Evolutionary conservation across 2,888 invertebrate species (phyloP), one percentile per base, ranked within the genome.

Genomic region (Cheilosia scutellata): DNA sequence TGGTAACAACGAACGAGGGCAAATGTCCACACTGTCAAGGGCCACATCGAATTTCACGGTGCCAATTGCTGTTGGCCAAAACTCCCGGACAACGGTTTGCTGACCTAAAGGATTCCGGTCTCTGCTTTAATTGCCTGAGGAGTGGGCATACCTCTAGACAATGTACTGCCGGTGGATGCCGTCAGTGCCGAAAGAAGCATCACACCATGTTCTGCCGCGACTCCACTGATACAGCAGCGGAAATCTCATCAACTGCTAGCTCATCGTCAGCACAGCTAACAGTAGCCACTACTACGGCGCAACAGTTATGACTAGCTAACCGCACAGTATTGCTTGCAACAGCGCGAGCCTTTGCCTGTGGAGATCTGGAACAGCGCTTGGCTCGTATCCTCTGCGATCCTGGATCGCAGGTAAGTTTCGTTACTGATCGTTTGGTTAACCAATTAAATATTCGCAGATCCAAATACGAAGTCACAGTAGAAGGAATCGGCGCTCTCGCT

Each of bases 51-150:
- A 42, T 71, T 11, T 65, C 44, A 4, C 53, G 63, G 4, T 68
- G 75, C 13, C 62, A 49, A 31, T 9, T 33, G 0, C 11, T 70
- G 16, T 13, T 57, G 3, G 44, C 44, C 5, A 25, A 74, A 27
- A 42, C 9, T 25, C 20, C 70, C 11, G 75, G 55, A 27, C 68
- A 63, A 31, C 74, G 68, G 29, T 62, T 75, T 16, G 62, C 63
- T 11, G 58, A 25, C 13, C 44, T 74, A 0, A 80, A 68, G 29
- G 37, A 31, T 6, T 68, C 25, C 20, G 63, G 57, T 7, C 29
- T 76, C 2, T 76, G 75, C 40, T 76, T 51, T 29, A 80, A 76
- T 33, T 72, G 76, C 25, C 57, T 75, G 5, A 78, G 60, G 31
- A 25, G 11, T 31, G 76, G 71, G 13, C 71, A 75, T 33, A 53